Percentiles rank a stretch among this genome's conserved stretches.
Evolutionary conservation across 1,140 invertebrate species (phyloP).

Genomic region (Drosophila nikananu): DNA sequence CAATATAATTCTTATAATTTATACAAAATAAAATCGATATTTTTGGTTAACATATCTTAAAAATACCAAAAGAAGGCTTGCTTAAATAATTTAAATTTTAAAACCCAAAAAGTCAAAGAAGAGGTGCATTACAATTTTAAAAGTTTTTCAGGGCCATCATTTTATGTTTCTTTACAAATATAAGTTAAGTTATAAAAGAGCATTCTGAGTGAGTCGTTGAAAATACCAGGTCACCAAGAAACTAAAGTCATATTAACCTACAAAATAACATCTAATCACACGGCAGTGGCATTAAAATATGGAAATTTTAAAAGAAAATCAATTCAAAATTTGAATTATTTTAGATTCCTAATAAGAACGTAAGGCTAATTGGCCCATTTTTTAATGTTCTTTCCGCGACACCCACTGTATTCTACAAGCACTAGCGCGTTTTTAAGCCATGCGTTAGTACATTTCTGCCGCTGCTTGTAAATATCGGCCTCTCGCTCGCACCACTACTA

Average conservation of each 20-base stretch:
- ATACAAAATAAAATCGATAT: background rate
- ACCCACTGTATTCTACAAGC: slow-evolving; percentile 8
- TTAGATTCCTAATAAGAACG: background rate
- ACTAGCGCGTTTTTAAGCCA: slow-evolving; percentile 4
- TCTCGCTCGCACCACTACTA: slow-evolving; percentile 72
- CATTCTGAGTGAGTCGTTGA: background rate
- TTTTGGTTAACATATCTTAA: background rate
- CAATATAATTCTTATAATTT: too few species aligned
- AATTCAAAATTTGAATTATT: background rate
- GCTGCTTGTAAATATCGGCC: slow-evolving; percentile 55
- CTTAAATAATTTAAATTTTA: background rate
- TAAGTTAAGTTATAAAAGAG: background rate
- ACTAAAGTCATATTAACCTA: background rate
- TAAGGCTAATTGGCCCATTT: background rate
- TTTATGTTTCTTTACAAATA: background rate
- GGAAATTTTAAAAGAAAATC: background rate
- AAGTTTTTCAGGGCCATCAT: background rate
- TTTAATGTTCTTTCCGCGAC: background rate
- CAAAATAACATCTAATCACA: background rate
- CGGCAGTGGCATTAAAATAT: too few species aligned
- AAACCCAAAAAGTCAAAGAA: too few species aligned
- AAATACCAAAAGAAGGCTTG: slow-evolving; percentile 3
- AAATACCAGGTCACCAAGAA: background rate
- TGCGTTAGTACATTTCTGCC: slow-evolving; percentile 28
- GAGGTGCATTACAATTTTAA: too few species aligned